phyloP scores from a whole-genome alignment of 2,797 vertebrate genomes.

The Chelon auratus region DNA sequence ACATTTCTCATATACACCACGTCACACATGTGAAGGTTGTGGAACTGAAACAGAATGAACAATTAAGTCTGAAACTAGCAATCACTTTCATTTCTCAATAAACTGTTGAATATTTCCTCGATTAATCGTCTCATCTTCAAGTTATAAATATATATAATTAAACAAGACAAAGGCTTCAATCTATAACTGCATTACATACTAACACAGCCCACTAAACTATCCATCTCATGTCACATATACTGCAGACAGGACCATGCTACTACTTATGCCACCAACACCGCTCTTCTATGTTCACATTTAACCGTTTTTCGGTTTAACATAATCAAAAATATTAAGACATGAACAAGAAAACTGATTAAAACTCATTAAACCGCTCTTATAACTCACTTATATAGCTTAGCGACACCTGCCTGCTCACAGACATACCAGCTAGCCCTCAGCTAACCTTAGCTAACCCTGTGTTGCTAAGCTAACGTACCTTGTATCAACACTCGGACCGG shows the following conservation, averaged over 20 bases:
- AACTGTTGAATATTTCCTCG: neutral
- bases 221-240: neutral
- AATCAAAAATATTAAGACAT: neutral
- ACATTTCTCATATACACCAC: too few relatives aligned
- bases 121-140: too few relatives aligned
- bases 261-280: neutral
- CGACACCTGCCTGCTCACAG: neutral
- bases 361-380: neutral
- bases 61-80: too few relatives aligned
- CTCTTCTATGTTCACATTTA: neutral
- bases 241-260: neutral
- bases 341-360: neutral
- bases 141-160: too few relatives aligned
- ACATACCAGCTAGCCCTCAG: constrained; percentile 23
- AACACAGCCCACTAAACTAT: neutral
- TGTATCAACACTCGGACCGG: constrained; percentile 72
- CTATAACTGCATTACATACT: neutral
- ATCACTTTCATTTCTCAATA: neutral
- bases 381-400: neutral
- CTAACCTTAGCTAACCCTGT: constrained; percentile 30
- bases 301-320: too few relatives aligned
- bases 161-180: neutral
- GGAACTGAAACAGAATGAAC: too few relatives aligned
- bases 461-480: constrained; percentile 76
- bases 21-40: too few relatives aligned